A percentile compares a stretch with the other conserved stretches of the same genome.
These are phyloP conservation scores for Drosophila mayri DNA, from an alignment of 1,140 invertebrate species.

Conservation along the genomic window DNA sequence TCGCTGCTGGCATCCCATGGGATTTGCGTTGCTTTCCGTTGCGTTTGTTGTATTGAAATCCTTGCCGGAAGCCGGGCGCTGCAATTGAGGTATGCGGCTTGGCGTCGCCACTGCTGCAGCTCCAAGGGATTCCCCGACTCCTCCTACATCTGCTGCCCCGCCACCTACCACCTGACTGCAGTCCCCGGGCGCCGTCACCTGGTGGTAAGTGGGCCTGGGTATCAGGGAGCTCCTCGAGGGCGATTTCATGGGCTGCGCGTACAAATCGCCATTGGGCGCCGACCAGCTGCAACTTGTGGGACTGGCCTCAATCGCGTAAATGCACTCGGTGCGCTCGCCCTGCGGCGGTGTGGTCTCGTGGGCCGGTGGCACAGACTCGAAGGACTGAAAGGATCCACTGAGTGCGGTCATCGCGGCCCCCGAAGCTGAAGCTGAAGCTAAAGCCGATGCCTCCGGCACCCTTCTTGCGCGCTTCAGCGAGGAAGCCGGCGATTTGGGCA, in stretches of 20 bases:
- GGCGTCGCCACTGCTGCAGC: constrained; percentile 5
- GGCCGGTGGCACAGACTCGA: constrained; percentile 70
- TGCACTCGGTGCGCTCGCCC: constrained; percentile 72
- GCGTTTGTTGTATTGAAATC: constrained; percentile 36
- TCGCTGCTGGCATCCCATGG: constrained; percentile 42
- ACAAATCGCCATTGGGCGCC: constrained; percentile 68
- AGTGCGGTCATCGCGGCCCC: constrained; percentile 30
- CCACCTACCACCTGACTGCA: constrained; percentile 4
- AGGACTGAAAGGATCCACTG: constrained; percentile 74
- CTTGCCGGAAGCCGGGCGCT: constrained; percentile 63
- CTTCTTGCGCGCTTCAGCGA: constrained; percentile 52
- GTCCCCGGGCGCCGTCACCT: constrained; percentile 10
- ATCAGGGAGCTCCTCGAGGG: constrained; percentile 63
- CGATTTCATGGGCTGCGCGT: constrained; percentile 73
- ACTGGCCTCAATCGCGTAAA: constrained; percentile 66
- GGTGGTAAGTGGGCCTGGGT: constrained; percentile 44
- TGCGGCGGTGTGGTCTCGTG: constrained; percentile 70
- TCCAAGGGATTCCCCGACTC: constrained; percentile 4
- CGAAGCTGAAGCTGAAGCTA: neutral
- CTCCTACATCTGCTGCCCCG: constrained; percentile 1
- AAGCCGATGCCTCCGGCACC: neutral
- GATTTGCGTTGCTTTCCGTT: constrained; percentile 23
- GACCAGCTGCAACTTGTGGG: constrained; percentile 49
- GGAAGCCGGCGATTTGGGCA: constrained; percentile 81
- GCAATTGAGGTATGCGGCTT: constrained; percentile 72